Evolutionary conservation across 37 sponge, comb jelly and placozoan genomes (phyloP), one percentile per base, ranked within the genome.

Genomic region (Diacarnus erythraeanus): DNA sequence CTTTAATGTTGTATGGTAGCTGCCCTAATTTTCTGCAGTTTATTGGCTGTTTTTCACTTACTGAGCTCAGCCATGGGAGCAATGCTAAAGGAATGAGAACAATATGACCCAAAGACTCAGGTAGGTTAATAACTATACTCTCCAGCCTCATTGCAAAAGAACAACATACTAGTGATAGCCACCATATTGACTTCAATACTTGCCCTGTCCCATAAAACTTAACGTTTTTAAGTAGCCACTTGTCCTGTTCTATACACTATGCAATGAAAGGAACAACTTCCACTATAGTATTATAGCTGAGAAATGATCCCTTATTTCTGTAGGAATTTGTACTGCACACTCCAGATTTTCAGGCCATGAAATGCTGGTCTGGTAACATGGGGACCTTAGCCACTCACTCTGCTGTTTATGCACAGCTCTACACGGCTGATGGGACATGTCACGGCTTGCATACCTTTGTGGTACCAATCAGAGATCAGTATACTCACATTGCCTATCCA

Each of bases 41-140:
- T 0, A 75, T 96, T 71, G 97, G 99, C 26, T 96, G 99, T 74
- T 98, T 98, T 83, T 78, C 94, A 4, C 82, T 98, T 56, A 96
- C 99, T 31, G 99, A 98, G 72, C 75, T 98, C 20, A 83, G 93
- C 59, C 97, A 98, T 82, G 99, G 99, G 29, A 94, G 90, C 77
- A 94, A 98, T 67, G 80, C 93, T 8, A 84, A 71, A 44, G 92
- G 84, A 0, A 89, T 98, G 87, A 83, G 95, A 34, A 96, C 99
- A 6, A 98, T 98, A 86, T 80, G 92, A 96, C 43, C 90, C 97
- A 1, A 74, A 70, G n/a, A 96, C 90, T 15, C 77, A 91, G 72
- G 95, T 90, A 47, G 51, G 51, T 47, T 47, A 47, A 47, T 47
- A 12, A 47, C 6, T 47, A 47, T 12, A 47, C 12, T 47, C 12